Base-by-base conservation (phyloP, 2,797 vertebrate species). In the Eulemur rubriventer region DNA sequence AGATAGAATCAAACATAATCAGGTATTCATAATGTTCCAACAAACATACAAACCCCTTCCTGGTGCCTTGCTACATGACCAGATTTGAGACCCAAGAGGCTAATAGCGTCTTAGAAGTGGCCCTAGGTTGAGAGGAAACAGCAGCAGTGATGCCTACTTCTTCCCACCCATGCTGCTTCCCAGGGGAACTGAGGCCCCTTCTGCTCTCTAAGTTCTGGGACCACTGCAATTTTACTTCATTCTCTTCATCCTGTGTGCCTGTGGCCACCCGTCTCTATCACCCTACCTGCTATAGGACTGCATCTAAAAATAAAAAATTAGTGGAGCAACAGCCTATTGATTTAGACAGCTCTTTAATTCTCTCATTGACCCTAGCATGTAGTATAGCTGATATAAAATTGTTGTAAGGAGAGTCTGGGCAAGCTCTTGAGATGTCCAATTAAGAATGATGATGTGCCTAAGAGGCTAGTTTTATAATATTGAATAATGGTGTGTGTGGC, bases 1-100 rank as follows among this genome's bases (percentile, higher is more conserved):
- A 89, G 65, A 94, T 10, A 94, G 61, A 91, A 90, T 80, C 48
- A 92, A 70, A 90, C 18, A 41, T 52, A 89, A 89, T 20, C 33
- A 96, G 26, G 38, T 81, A 96, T 94, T 95, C 57, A 52, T 65
- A 93, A 79, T n/a, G 35, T 85, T 55, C 61, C 46, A 86, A 57
- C 30, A 55, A 72, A 87, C 17, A 70, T 9, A 26, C 59, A 43
- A 4, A 85, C 17, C 79, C 22, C 89, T 81, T 88, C 41, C 92
- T 82, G 35, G 59, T 61, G 38, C 22, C 70, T 73, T 55, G 46
- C n/a, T 70, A 93, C 14, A 10, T 33, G 48, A 65, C 14, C 63
- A 72, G 79, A 91, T 50, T 59, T 75, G 73, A 87, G 50, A 75
- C 57, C 38, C 30, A 24, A 9, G 41, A 65, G 33, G 75, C 28